Conservation (phyloP, 2,888 invertebrate genomes). For the Drosophila emarginata region DNA sequence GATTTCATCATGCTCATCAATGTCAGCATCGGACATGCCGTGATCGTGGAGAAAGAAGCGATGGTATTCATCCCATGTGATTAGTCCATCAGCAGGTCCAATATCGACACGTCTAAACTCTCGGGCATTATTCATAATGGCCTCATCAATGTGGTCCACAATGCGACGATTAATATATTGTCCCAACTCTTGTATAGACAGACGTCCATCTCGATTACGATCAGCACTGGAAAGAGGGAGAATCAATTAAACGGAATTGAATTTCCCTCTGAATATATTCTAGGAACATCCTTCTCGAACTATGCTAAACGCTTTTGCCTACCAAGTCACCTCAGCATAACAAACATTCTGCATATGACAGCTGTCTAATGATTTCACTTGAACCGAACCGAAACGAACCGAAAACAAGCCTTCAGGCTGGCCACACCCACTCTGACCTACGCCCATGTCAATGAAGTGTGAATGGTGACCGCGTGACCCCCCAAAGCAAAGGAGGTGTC, state of each 20-base stretch:
- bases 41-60: slow-evolving; percentile 88
- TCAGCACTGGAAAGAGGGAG: slow-evolving; percentile 84
- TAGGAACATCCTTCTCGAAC: no score
- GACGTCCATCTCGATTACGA: slow-evolving; percentile 84
- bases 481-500: slow-evolving; percentile 49
- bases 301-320: not conserved
- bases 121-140: slow-evolving; percentile 86
- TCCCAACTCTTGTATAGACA: slow-evolving; percentile 86
- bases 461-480: slow-evolving; percentile 37
- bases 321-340: not conserved
- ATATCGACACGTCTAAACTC: slow-evolving; percentile 87
- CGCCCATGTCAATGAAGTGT: slow-evolving; percentile 39
- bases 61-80: slow-evolving; percentile 92
- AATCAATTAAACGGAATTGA: not conserved
- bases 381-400: not conserved
- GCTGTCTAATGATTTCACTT: slow-evolving; percentile 42
- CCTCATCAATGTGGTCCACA: slow-evolving; percentile 87
- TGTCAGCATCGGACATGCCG: slow-evolving; percentile 86
- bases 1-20: slow-evolving; percentile 86
- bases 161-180: slow-evolving; percentile 87
- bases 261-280: no score
- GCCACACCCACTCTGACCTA: not conserved
- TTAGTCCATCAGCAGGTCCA: slow-evolving; percentile 85
- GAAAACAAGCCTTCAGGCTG: slow-evolving; percentile 17
- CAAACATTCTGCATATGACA: slow-evolving; percentile 41